Percentiles rank a stretch among this genome's conserved stretches.
Conservation (phyloP, 2,888 invertebrate species). For the Monoplex corrugatus region DNA sequence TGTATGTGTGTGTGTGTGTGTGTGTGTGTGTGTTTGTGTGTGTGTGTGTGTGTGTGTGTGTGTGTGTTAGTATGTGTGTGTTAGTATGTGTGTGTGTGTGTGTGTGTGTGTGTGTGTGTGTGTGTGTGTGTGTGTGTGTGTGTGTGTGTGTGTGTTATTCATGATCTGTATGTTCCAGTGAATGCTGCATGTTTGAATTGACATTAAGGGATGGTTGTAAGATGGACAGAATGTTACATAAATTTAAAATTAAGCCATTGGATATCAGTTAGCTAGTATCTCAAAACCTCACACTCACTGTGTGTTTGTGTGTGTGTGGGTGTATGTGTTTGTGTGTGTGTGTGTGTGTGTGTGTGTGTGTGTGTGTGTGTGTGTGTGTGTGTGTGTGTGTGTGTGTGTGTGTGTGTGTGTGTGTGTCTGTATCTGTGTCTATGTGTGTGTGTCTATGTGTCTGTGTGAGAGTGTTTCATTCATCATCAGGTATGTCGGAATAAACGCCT, state of each 20-base stretch:
- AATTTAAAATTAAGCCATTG: too few relatives aligned
- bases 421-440: not conserved
- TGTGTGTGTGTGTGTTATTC: not conserved
- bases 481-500: constrained; percentile 81
- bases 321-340: not conserved
- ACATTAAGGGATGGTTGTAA: too few relatives aligned
- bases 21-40: too few relatives aligned
- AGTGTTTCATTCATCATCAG: constrained; percentile 61
- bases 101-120: constrained; percentile 1
- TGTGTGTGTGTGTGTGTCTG: not conserved
- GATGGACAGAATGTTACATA: too few relatives aligned
- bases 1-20: too few relatives aligned
- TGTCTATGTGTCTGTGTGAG: not conserved
- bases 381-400: not conserved
- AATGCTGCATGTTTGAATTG: too few relatives aligned
- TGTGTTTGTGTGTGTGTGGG: too few relatives aligned
- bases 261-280: too few relatives aligned
- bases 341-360: not conserved
- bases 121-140: not conserved
- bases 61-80: not conserved
- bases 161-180: too few relatives aligned
- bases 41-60: too few relatives aligned
- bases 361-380: constrained; percentile 1
- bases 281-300: too few relatives aligned
- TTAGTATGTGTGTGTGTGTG: not conserved